Percentiles rank a stretch among this genome's conserved stretches.
Conservation (phyloP, 2,797 vertebrate genomes). For the Distichodus sexfasciatus region DNA sequence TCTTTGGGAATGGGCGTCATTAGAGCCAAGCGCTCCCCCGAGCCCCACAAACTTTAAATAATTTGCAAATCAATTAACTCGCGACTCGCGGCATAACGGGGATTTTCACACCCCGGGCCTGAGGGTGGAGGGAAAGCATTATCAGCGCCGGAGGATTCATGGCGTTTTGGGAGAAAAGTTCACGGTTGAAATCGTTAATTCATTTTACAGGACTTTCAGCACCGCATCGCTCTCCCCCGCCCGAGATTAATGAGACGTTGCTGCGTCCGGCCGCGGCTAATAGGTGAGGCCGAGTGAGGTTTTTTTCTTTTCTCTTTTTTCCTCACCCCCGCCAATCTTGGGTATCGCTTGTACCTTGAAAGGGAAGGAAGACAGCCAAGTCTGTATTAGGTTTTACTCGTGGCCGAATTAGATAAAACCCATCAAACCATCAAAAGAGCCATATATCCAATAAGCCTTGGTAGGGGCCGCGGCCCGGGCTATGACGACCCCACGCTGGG, state of each 20-base stretch:
- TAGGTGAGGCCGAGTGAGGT: conserved; percentile 61
- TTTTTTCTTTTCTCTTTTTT: conserved; percentile 9
- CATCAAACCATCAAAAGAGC: conserved; percentile 43
- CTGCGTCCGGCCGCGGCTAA: conserved; percentile 56
- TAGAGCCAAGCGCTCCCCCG: conserved; percentile 83
- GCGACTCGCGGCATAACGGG: conserved; percentile 88
- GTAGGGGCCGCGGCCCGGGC: conserved; percentile 23
- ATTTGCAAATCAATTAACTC: conserved; percentile 99
- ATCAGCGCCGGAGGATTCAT: conserved; percentile 90
- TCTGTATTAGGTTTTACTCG: conserved; percentile 60
- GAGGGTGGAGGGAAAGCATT: conserved; percentile 86
- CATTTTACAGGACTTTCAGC: conserved; percentile 95
- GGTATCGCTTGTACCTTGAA: conserved; percentile 51
- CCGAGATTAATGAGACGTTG: conserved; percentile 82
- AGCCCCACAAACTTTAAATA: conserved; percentile 95
- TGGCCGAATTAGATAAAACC: conserved; percentile 57
- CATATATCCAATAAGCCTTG: conserved; percentile 38
- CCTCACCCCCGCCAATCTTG: too few relatives aligned
- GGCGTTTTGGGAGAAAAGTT: conserved; percentile 96
- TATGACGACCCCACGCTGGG: conserved; percentile 27
- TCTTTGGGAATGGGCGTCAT: conserved; percentile 80
- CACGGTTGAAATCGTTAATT: conserved; percentile 98
- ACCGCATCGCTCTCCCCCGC: conserved; percentile 91
- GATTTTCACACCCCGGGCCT: conserved; percentile 89
- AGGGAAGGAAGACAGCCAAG: conserved; percentile 58